Evolutionary conservation across 2,888 invertebrate species (phyloP).

Genomic region (Acanthococcus lagerstroemiae): DNA sequence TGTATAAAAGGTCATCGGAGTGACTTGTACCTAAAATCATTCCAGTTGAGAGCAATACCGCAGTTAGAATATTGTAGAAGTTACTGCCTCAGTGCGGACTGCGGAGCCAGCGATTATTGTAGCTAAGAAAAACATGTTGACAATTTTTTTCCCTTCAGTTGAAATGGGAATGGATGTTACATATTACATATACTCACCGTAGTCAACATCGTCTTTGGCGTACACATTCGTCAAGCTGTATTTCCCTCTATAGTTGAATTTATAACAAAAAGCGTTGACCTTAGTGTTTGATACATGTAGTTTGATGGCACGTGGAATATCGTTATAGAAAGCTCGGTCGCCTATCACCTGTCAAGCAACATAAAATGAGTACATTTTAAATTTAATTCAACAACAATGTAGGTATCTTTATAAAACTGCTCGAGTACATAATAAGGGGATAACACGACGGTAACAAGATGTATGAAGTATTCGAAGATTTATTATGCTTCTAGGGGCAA

Average conservation of each 20-base stretch:
- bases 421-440: not conserved
- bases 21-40: slow-evolving; percentile 36
- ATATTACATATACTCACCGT: not conserved
- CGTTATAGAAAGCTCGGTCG: slow-evolving; percentile 38
- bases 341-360: slow-evolving; percentile 37
- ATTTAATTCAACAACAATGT: not conserved
- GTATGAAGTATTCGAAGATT: not conserved
- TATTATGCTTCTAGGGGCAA: too few relatives aligned
- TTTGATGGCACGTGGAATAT: slow-evolving; percentile 37
- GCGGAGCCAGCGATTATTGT: too few relatives aligned
- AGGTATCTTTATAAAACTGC: not conserved
- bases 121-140: too few relatives aligned
- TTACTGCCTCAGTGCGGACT: not conserved
- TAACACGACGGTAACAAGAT: not conserved
- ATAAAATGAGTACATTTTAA: not conserved
- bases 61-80: not conserved
- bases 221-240: slow-evolving; percentile 38
- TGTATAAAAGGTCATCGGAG: slow-evolving; percentile 37
- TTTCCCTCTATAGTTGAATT: slow-evolving; percentile 38
- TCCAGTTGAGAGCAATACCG: not conserved
- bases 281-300: slow-evolving; percentile 35
- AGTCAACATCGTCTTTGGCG: slow-evolving; percentile 12
- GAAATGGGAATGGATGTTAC: not conserved
- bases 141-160: not conserved
- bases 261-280: slow-evolving; percentile 38